These are phyloP conservation scores for Cercopithecus mona DNA, from an alignment of 2,113 vertebrate genomes.

Conservation along the genomic window DNA sequence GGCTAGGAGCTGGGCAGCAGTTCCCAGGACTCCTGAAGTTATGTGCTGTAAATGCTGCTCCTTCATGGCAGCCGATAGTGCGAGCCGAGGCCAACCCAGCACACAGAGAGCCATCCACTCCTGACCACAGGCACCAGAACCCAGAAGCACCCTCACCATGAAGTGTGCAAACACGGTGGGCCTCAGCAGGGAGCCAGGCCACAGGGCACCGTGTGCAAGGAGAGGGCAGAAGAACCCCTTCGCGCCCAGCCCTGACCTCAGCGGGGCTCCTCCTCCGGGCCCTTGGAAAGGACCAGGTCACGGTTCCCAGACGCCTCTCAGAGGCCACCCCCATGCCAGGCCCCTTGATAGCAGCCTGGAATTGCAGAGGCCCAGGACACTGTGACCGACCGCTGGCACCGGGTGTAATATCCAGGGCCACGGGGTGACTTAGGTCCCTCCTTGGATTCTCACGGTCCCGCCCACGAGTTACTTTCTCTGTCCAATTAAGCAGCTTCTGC, in stretches of 20 bases:
- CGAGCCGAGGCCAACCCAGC: not conserved
- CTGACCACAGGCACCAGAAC: not conserved
- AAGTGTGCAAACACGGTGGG: not conserved
- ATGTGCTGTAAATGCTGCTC: slow-evolving; percentile 13
- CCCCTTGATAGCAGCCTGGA: not conserved
- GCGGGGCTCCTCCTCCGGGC: not conserved
- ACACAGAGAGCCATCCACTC: not conserved
- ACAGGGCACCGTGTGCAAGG: fast-evolving
- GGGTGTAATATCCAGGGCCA: fast-evolving
- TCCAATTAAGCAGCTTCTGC: not conserved
- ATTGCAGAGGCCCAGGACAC: not conserved
- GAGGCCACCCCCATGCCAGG: not conserved
- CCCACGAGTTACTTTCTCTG: not conserved
- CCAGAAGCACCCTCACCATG: not conserved
- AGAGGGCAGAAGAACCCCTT: no score
- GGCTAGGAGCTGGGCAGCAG: slow-evolving; percentile 32
- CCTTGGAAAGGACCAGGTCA: not conserved
- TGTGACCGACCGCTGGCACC: slow-evolving; percentile 27
- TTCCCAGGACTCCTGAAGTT: not conserved
- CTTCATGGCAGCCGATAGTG: not conserved
- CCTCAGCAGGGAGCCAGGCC: no score
- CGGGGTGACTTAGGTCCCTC: not conserved
- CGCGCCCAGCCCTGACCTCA: not conserved
- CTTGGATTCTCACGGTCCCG: not conserved
- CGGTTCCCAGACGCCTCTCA: not conserved